phyloP scores from a whole-genome alignment of 1,140 invertebrate genomes.

The Heterodera schachtii region DNA sequence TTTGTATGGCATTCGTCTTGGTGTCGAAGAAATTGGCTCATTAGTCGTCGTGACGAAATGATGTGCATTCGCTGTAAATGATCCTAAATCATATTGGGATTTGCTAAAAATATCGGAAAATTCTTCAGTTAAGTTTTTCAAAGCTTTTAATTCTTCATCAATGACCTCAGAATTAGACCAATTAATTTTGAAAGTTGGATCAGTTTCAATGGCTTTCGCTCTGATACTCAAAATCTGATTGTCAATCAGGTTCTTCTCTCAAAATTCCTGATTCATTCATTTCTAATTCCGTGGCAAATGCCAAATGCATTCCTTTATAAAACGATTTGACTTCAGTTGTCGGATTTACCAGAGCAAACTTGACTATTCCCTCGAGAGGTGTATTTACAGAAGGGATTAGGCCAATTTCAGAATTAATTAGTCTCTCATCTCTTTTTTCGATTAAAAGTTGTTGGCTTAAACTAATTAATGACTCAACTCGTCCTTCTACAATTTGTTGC shows the following conservation, averaged over 20 bases:
- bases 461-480: background rate
- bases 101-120: constrained; percentile 7
- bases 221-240: background rate
- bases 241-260: background rate
- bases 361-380: background rate
- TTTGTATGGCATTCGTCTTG: constrained; percentile 14
- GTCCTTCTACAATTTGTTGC: background rate
- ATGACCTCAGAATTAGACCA: background rate
- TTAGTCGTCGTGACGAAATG: constrained; percentile 1
- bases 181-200: background rate
- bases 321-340: background rate
- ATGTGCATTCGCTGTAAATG: background rate
- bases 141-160: background rate
- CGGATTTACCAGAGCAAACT: background rate
- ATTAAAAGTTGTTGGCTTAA: background rate
- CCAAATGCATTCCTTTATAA: background rate
- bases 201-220: background rate
- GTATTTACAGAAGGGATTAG: background rate
- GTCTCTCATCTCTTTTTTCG: background rate
- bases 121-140: background rate
- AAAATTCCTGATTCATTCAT: background rate
- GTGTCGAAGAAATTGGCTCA: background rate
- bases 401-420: background rate
- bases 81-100: constrained; percentile 9
- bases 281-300: background rate